Base-by-base conservation (phyloP, 2,888 invertebrate species). In the Arge pagana region DNA sequence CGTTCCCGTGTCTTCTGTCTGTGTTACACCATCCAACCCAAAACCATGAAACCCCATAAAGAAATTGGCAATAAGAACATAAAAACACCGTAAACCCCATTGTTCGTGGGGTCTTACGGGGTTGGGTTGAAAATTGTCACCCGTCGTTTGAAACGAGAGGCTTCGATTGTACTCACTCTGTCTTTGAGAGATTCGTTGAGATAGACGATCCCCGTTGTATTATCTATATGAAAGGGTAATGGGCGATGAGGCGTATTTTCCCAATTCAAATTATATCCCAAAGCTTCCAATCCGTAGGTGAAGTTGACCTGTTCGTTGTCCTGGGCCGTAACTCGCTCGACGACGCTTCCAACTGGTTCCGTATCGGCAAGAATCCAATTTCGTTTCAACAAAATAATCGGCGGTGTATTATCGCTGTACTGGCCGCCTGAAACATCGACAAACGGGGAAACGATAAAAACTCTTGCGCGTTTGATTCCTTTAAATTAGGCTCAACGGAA, bases 151-250 rank as follows among this genome's bases (percentile, higher is more conserved):
- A n/a, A n/a, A n/a, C n/a, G n/a, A n/a, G n/a, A n/a, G n/a, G n/a
- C n/a, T n/a, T n/a, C n/a, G n/a, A n/a, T n/a, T n/a, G n/a, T n/a
- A 77, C 82, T 83, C 79, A 93, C 93, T 81, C 87, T 83, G 69
- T 88, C 89, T 64, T 77, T 76, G 24, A 93, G 80, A 0, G 90
- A 87, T 67, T 91, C 87, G 66, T 91, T 92, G 41, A 93, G 82
- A 64, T 84, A 87, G 45, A 93, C 88, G 4, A 85, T 85, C 23
- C 93, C 93, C 0, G 87, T 88, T 3, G 78, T 77, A 28, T 85
- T 82, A 74, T 93, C 85, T 55, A 94, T 92, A 36, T 81, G 77
- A 71, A 93, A 93, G 1, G 92, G 92, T 16, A 88, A 79, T 3
- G 83, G 82, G 24, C 68, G 65, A 43, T 65, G 68, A 6, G 66